phyloP scores from a whole-genome alignment of 2,888 invertebrate genomes.

The Tholera decimalis region DNA sequence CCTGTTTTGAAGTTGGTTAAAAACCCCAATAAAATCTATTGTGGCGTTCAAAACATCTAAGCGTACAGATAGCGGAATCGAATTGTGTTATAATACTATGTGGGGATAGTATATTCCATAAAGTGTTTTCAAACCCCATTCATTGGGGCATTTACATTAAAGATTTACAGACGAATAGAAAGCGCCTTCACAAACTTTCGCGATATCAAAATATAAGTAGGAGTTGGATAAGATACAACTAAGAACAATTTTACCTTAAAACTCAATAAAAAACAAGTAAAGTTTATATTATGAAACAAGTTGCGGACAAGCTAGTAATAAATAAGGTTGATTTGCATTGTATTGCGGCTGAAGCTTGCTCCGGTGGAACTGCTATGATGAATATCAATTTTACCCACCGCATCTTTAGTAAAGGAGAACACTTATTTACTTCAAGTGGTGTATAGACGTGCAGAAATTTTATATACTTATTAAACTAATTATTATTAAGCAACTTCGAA shows the following conservation, averaged over 20 bases:
- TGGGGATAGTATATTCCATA: no score
- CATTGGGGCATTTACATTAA: no score
- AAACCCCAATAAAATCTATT: no score
- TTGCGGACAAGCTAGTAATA: background rate
- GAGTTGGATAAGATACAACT: no score
- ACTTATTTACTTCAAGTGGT: background rate
- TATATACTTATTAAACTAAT: background rate
- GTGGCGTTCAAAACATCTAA: no score
- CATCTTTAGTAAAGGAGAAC: background rate
- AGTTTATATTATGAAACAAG: background rate
- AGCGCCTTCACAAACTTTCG: no score
- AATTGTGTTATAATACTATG: no score
- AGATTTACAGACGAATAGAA: no score
- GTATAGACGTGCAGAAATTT: background rate
- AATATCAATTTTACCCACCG: background rate
- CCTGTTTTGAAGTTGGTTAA: no score
- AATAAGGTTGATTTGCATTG: slow-evolving; percentile 30
- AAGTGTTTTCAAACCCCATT: no score
- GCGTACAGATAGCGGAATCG: no score
- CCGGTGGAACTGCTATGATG: slow-evolving; percentile 9
- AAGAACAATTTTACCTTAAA: background rate
- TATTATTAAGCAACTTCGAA: no score
- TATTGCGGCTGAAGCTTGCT: slow-evolving; percentile 8
- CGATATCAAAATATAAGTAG: background rate
- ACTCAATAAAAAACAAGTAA: background rate